Evolutionary conservation across 1,140 invertebrate species (phyloP).

Genomic region (Potamilus streckersoni): DNA sequence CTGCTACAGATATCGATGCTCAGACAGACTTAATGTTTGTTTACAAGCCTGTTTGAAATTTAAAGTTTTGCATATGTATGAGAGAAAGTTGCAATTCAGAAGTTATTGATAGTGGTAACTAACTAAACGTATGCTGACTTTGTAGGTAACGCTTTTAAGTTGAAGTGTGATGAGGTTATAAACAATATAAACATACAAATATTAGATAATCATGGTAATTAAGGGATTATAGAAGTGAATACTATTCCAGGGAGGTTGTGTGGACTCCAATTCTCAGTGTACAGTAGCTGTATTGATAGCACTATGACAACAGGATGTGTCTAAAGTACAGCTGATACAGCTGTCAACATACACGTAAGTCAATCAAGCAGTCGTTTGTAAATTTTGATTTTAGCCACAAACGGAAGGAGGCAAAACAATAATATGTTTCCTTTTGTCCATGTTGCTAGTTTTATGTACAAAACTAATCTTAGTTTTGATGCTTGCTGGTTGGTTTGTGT

Average conservation of each 20-base stretch:
- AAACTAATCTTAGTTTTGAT: background rate
- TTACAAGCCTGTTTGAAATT: no score
- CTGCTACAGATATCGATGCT: no score
- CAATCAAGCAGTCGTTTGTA: background rate
- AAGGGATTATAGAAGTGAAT: background rate
- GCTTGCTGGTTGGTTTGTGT: background rate
- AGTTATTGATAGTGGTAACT: no score
- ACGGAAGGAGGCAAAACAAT: background rate
- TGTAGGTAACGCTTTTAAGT: no score
- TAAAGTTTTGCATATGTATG: no score
- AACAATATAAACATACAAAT: background rate
- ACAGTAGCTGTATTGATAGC: slow-evolving; percentile 91
- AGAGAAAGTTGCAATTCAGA: no score
- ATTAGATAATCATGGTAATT: background rate
- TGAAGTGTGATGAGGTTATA: no score
- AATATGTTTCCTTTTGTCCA: background rate
- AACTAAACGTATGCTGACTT: no score
- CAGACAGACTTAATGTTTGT: no score
- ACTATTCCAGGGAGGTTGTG: slow-evolving; percentile 81
- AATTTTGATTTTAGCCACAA: no score
- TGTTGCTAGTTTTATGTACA: background rate
- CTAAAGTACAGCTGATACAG: slow-evolving; percentile 84
- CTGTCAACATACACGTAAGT: slow-evolving; percentile 78
- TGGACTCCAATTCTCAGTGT: slow-evolving; percentile 90
- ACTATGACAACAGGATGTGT: slow-evolving; percentile 93